Conservation (phyloP, 1,140 invertebrate species). For the Drosophila ambigua region DNA sequence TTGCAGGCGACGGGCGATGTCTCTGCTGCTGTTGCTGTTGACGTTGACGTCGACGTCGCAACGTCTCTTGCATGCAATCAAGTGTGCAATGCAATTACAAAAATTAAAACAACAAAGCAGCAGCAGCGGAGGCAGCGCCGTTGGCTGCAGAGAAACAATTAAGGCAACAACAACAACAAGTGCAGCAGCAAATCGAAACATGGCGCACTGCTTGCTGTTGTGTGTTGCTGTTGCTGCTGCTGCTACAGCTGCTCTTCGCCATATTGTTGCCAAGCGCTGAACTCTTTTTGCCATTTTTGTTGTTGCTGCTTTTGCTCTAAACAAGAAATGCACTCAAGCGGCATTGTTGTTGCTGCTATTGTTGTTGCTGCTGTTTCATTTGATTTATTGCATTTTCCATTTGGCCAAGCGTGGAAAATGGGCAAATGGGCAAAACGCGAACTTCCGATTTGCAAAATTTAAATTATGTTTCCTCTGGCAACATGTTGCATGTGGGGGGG, state of each 20-base stretch:
- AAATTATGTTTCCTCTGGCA: conserved; percentile 36
- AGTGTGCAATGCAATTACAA: conserved; percentile 77
- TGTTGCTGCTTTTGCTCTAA: conserved; percentile 15
- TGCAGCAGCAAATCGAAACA: conserved; percentile 1
- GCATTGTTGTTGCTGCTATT: conserved; percentile 22
- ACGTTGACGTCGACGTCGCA: conserved; percentile 18
- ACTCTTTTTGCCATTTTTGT: conserved; percentile 8
- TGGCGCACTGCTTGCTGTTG: not conserved
- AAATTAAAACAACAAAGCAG: conserved; percentile 59
- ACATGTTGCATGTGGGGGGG: conserved; percentile 39
- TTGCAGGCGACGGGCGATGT: conserved; percentile 34
- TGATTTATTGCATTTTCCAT: conserved; percentile 60
- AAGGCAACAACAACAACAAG: conserved; percentile 36
- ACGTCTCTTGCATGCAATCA: conserved; percentile 64
- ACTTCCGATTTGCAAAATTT: conserved; percentile 56
- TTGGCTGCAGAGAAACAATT: conserved; percentile 39
- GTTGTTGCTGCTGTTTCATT: conserved; percentile 37
- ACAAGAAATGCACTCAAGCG: conserved; percentile 37
- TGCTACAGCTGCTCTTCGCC: conserved; percentile 8
- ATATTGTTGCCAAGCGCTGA: conserved; percentile 46
- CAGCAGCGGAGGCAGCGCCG: conserved; percentile 8
- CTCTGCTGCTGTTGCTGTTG: conserved; percentile 8
- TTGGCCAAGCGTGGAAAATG: conserved; percentile 59
- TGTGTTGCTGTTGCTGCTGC: not conserved
- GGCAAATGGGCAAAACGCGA: conserved; percentile 53